Evolutionary conservation across 1,140 invertebrate genomes (phyloP).

Genomic region (Stegodyphus mimosarum): DNA sequence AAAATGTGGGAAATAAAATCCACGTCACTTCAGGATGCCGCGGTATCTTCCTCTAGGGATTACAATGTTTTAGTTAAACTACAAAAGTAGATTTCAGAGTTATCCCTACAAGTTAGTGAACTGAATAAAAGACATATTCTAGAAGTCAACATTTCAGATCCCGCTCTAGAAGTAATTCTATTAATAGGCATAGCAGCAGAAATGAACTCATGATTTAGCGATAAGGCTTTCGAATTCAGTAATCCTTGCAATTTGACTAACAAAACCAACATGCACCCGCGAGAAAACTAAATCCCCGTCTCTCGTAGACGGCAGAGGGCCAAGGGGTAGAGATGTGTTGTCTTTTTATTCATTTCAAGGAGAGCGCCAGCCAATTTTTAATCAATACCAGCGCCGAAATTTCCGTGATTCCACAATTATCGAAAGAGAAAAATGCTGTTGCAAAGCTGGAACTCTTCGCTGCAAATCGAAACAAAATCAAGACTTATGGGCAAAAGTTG

Average conservation of each 20-base stretch:
- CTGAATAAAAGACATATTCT: neutral
- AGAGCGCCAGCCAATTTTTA: constrained; percentile 18
- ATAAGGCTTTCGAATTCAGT: constrained; percentile 40
- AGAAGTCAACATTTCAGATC: neutral
- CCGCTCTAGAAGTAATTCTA: constrained; percentile 2
- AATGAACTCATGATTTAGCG: constrained; percentile 43
- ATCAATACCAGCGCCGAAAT: constrained; percentile 18
- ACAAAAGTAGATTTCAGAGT: constrained; percentile 14
- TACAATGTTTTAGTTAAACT: constrained; percentile 25
- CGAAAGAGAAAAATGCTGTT: constrained; percentile 5
- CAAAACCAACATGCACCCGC: neutral
- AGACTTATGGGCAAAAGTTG: constrained; percentile 36
- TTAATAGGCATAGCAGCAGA: constrained; percentile 10
- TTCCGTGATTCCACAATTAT: constrained; percentile 23
- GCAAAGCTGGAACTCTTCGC: constrained; percentile 38
- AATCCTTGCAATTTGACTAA: constrained; percentile 26
- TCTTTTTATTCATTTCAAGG: constrained; percentile 47
- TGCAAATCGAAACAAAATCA: constrained; percentile 55
- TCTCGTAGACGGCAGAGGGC: constrained; percentile 3
- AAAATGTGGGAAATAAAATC: constrained; percentile 29
- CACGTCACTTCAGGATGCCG: neutral
- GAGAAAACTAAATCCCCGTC: constrained; percentile 23
- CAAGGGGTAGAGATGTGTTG: neutral
- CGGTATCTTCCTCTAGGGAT: neutral
- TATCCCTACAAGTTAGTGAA: constrained; percentile 21